Conservation (phyloP, 2,888 invertebrate species). For the Drosophila peninsularis region DNA sequence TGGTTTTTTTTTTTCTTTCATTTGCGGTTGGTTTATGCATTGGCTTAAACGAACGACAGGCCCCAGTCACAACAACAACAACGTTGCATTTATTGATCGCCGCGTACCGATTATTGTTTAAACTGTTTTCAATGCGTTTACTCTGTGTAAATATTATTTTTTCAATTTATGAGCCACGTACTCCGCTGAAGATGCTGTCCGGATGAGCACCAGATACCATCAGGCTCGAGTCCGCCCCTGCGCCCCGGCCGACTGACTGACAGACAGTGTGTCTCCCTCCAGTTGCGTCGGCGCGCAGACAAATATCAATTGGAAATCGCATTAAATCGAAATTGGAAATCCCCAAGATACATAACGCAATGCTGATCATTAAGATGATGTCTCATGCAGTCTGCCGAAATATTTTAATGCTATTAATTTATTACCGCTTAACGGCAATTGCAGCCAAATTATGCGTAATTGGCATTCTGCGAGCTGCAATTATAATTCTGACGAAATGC, state of each 20-base stretch:
- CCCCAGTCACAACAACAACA: conserved; percentile 23
- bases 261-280: conserved; percentile 37
- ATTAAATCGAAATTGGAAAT: conserved; percentile 66
- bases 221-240: background rate
- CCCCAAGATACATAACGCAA: conserved; percentile 59
- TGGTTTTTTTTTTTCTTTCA: conserved; percentile 2
- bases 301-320: conserved; percentile 70
- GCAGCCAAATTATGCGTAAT: conserved; percentile 43
- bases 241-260: conserved; percentile 18
- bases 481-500: conserved; percentile 16
- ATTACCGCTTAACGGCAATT: conserved; percentile 54
- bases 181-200: conserved; percentile 19
- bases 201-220: conserved; percentile 15
- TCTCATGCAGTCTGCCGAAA: conserved; percentile 46
- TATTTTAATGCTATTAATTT: conserved; percentile 68
- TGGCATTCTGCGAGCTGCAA: conserved; percentile 41
- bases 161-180: conserved; percentile 74
- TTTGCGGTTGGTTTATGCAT: conserved; percentile 50
- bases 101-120: conserved; percentile 80
- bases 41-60: conserved; percentile 32
- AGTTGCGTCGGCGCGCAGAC: conserved; percentile 66
- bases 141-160: conserved; percentile 80
- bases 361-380: conserved; percentile 50
- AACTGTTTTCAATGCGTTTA: conserved; percentile 82
- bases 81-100: conserved; percentile 66